Conservation (phyloP, 1,140 invertebrate species). For the Rhagoletis pomonella region DNA sequence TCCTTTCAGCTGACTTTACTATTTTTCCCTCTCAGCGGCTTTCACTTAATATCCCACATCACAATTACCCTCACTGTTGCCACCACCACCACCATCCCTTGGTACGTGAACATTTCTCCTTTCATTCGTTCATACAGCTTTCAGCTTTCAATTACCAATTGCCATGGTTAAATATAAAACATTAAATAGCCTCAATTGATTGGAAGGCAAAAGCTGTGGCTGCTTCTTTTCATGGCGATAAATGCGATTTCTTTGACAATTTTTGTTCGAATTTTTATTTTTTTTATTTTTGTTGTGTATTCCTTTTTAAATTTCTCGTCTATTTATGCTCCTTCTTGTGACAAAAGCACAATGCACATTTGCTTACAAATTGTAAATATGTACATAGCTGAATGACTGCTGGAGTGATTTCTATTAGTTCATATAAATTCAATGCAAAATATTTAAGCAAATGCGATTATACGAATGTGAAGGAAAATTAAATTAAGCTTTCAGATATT, state of each 20-base stretch:
- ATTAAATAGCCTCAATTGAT: constrained; percentile 43
- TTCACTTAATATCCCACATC: background rate
- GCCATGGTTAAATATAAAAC: constrained; percentile 41
- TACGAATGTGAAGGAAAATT: constrained; percentile 23
- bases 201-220: constrained; percentile 35
- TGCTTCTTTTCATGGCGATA: background rate
- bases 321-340: background rate
- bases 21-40: background rate
- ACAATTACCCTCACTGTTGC: too few relatives aligned
- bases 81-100: background rate
- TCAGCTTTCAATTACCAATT: constrained; percentile 35
- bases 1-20: constrained; percentile 11
- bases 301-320: background rate
- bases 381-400: background rate
- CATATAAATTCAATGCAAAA: constrained; percentile 16
- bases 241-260: constrained; percentile 31
- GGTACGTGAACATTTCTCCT: background rate
- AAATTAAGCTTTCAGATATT: background rate
- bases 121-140: background rate
- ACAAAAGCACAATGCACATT: background rate
- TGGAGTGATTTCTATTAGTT: constrained; percentile 26
- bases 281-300: background rate
- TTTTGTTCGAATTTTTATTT: background rate
- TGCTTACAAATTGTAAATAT: background rate
- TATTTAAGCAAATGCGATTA: constrained; percentile 18